Evolutionary conservation across 92 coral and sea anemone species (phyloP), one percentile per base, ranked within the genome.

Genomic region (Porites rus): DNA sequence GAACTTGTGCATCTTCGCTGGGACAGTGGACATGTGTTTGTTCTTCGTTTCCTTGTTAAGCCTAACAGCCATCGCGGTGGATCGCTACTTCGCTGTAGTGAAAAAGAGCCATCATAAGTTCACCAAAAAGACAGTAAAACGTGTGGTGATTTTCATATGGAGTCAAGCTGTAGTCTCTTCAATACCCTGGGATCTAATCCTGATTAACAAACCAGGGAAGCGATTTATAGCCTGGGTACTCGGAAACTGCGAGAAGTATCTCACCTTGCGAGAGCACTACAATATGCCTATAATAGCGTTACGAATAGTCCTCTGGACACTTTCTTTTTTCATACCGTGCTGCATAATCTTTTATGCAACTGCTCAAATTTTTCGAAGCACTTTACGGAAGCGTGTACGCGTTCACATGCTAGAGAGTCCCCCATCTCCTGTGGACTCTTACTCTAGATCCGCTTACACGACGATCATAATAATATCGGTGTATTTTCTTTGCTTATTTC

Each of bases 161-260:
- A 59, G 83, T 76, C 82, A 72, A 54, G 87, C 97, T 18, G 81
- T 89, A 62, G 51, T 94, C 4, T 87, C 86, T 0, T 87, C 97
- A 28, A 78, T 91, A 56, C 97, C 97, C n/a, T 94, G 97, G 97
- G 92, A 92, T 20, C 70, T 91, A 53, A 89, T 86, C 43, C 83
- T 84, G 71, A 78, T 72, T n/a, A 63, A 82, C 11, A 66, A 79
- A 68, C 85, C 92, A 19, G 91, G 90, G 51, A 74, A 79, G 68
- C 87, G 97, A 53, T 94, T 91, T 46, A 87, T 94, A 3, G 97
- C 97, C 51, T 94, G 97, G 97, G 91, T 94, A 7, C 86, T 94
- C 4, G 86, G 93, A 19, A 91, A 91, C 86, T 94, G 97, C 51
- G 83, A 86, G 53, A 79, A 89, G 11, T 89, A 92, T 58, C 86